Evolutionary conservation across 1,140 invertebrate species (phyloP).

Genomic region (Muscidifurax raptorellus): DNA sequence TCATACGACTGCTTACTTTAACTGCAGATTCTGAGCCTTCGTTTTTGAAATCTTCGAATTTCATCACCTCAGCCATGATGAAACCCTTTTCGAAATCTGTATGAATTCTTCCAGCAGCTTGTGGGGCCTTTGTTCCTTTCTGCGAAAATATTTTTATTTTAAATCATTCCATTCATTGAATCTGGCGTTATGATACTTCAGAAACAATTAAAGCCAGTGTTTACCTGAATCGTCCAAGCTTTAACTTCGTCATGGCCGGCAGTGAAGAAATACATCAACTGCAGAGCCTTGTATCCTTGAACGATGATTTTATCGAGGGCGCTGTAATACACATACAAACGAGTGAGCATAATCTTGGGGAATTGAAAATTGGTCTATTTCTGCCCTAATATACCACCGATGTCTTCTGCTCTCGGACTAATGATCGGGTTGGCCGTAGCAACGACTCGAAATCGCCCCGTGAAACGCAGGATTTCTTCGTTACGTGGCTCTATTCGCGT

Average conservation of each 20-base stretch:
- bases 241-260: constrained; percentile 98
- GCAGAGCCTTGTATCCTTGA: constrained; percentile 96
- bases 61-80: constrained; percentile 99
- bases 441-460: constrained; percentile 31
- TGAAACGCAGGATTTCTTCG: constrained; percentile 42
- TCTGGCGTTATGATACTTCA: too few relatives aligned
- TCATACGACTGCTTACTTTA: constrained; percentile 78
- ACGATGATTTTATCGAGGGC: constrained; percentile 98
- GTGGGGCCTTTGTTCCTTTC: constrained; percentile 98
- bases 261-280: constrained; percentile 98
- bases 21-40: constrained; percentile 92
- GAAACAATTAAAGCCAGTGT: constrained; percentile 9
- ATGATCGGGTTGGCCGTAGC: constrained; percentile 39
- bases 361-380: constrained; percentile 46
- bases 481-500: constrained; percentile 29
- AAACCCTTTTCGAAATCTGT: constrained; percentile 99
- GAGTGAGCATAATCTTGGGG: background rate
- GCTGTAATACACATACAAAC: constrained; percentile 74
- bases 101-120: constrained; percentile 98
- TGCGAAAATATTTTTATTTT: constrained; percentile 72
- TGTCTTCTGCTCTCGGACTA: constrained; percentile 20
- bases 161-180: too few relatives aligned
- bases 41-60: constrained; percentile 97
- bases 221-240: constrained; percentile 98
- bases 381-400: background rate